Percentiles rank a stretch among this genome's conserved stretches.
phyloP scores from a whole-genome alignment of 2,113 vertebrate species.

The Callipepla squamata region DNA sequence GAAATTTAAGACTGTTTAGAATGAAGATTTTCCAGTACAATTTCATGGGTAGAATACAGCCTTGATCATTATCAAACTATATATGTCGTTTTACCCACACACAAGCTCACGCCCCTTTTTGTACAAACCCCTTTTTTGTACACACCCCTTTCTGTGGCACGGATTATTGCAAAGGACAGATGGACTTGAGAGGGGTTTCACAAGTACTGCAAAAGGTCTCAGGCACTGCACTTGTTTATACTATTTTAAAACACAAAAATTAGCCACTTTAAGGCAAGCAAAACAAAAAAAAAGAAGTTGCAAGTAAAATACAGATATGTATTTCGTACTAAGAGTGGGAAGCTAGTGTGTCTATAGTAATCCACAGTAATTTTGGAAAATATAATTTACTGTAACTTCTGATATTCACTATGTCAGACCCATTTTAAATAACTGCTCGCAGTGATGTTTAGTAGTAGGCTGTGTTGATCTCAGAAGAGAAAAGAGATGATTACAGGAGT shows the following conservation, averaged over 20 bases:
- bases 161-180: slow-evolving; percentile 72
- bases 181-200: slow-evolving; percentile 53
- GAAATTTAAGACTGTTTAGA: slow-evolving; percentile 38
- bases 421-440: slow-evolving; percentile 28
- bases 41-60: slow-evolving; percentile 51
- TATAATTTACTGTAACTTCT: background rate
- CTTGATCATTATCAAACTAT: slow-evolving; percentile 36
- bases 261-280: slow-evolving; percentile 46
- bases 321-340: background rate
- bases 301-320: slow-evolving; percentile 13
- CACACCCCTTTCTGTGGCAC: slow-evolving; percentile 61
- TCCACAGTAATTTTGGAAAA: background rate
- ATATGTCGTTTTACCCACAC: slow-evolving; percentile 47
- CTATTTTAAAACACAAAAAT: slow-evolving; percentile 64
- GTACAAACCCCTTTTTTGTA: slow-evolving; percentile 26
- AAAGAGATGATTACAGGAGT: background rate
- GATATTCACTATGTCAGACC: slow-evolving; percentile 8
- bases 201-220: slow-evolving; percentile 60
- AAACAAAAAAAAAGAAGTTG: background rate
- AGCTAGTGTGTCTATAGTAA: background rate
- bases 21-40: slow-evolving; percentile 51
- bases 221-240: slow-evolving; percentile 67
- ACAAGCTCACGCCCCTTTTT: background rate
- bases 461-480: background rate
- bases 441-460: background rate